phyloP scores from a whole-genome alignment of 2,888 invertebrate genomes.

The Prosapia bicincta region DNA sequence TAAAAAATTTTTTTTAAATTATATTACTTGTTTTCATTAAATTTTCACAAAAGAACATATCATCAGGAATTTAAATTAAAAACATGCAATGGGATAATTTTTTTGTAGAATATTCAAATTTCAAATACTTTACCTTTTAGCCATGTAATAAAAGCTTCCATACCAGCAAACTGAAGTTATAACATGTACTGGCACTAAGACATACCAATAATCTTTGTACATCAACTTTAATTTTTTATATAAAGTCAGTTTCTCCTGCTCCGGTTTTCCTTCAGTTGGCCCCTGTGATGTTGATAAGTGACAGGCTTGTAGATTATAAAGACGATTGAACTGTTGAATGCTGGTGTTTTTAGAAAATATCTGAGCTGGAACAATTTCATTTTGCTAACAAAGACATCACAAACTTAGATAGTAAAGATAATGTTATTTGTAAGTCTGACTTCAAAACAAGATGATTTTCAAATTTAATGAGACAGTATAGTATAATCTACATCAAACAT shows the following conservation, averaged over 20 bases:
- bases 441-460: too few species aligned
- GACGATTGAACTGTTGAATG: background rate
- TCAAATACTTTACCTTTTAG: conserved; percentile 64
- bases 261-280: conserved; percentile 1
- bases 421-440: too few species aligned
- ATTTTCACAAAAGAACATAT: too few species aligned
- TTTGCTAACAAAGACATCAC: too few species aligned
- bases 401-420: too few species aligned
- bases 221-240: conserved; percentile 84
- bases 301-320: background rate
- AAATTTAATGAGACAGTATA: too few species aligned
- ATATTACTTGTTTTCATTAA: too few species aligned
- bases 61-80: too few species aligned
- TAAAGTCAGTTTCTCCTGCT: conserved; percentile 55
- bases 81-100: too few species aligned
- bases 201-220: conserved; percentile 96
- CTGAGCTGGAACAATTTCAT: background rate
- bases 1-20: too few species aligned
- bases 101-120: too few species aligned
- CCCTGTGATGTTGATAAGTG: background rate
- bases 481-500: too few species aligned
- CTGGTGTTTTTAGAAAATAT: background rate
- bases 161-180: conserved; percentile 87
- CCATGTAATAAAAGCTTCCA: conserved; percentile 79
- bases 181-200: conserved; percentile 88